Base-by-base conservation (phyloP, 2,797 vertebrate species). In the Chrosomus eos region DNA sequence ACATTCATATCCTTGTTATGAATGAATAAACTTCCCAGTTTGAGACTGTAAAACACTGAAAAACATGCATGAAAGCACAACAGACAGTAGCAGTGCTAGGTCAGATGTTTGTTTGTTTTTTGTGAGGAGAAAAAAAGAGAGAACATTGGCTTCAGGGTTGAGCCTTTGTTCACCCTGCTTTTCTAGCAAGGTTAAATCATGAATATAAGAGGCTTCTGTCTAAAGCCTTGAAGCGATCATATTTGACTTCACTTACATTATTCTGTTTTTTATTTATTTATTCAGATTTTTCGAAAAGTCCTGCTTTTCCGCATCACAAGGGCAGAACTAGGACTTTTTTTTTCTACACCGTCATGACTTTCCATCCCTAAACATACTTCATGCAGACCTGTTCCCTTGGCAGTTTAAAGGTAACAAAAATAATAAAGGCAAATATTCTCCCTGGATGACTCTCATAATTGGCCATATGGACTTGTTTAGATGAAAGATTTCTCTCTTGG, bases 401-500 rank as follows among this genome's bases (percentile, higher is more conserved):
- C 38, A 74, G 76, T 91, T 90, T 91, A 16, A n/a, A 90, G 90
- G 92, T 88, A 88, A 81, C 82, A 90, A 91, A 92, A 93, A 93
- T 93, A 94, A 92, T 93, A 93, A 92, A 93, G 90, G 62, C 90
- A 55, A 81, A 92, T 92, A 93, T 87, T 92, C 95, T 94, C 93
- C 38, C 90, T 94, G 94, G 95, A 93, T 85, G 92, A 93, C 88
- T 88, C 84, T 89, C 92, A 89, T 95, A 95, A 95, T 95, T 95
- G 93, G 92, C 94, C 94, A 95, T 94, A 95, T 95, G 94, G 92
- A 93, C 90, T 91, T 90, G 91, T 92, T 93, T 91, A 91, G 92
- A 93, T 92, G 90, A 94, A 94, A 90, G 89, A 92, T 90, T 92
- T 91, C 91, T 91, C 92, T 90, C 91, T 92, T 92, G 89, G 92